A percentile compares a stretch with the other conserved stretches of the same genome.
These are phyloP conservation scores for Dendroctonus ponderosae DNA, from an alignment of 1,140 invertebrate genomes.

Conservation along the genomic window DNA sequence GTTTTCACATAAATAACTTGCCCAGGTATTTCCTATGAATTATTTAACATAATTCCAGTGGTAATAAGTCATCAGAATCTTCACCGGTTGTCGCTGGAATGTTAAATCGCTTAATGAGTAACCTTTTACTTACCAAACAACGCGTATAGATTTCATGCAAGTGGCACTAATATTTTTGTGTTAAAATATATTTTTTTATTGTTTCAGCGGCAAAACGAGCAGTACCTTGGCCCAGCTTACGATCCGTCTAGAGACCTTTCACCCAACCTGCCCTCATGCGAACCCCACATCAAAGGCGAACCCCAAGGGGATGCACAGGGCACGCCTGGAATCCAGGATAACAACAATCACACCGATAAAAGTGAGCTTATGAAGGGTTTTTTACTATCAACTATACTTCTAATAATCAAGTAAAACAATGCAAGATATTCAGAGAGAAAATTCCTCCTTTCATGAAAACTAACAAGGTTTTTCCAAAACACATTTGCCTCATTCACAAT, in stretches of 20 bases:
- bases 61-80: slow-evolving; percentile 4
- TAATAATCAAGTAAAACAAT: background rate
- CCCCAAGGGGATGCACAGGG: slow-evolving; percentile 39
- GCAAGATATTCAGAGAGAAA: too few relatives aligned
- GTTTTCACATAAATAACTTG: slow-evolving; percentile 7
- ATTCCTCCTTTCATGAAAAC: too few relatives aligned
- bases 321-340: slow-evolving; percentile 21
- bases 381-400: background rate
- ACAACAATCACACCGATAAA: slow-evolving; percentile 31
- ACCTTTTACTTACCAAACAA: background rate
- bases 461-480: too few relatives aligned
- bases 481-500: too few relatives aligned
- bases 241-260: slow-evolving; percentile 69
- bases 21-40: slow-evolving; percentile 7
- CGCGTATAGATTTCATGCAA: background rate
- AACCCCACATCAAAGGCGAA: slow-evolving; percentile 59
- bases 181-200: background rate
- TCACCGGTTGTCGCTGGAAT: background rate
- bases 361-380: slow-evolving; percentile 4
- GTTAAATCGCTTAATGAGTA: background rate
- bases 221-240: slow-evolving; percentile 64
- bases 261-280: slow-evolving; percentile 64
- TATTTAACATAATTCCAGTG: slow-evolving; percentile 7
- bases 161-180: background rate
- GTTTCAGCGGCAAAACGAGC: slow-evolving; percentile 61